phyloP scores from a whole-genome alignment of 2,797 vertebrate species.

The Lates japonicus region DNA sequence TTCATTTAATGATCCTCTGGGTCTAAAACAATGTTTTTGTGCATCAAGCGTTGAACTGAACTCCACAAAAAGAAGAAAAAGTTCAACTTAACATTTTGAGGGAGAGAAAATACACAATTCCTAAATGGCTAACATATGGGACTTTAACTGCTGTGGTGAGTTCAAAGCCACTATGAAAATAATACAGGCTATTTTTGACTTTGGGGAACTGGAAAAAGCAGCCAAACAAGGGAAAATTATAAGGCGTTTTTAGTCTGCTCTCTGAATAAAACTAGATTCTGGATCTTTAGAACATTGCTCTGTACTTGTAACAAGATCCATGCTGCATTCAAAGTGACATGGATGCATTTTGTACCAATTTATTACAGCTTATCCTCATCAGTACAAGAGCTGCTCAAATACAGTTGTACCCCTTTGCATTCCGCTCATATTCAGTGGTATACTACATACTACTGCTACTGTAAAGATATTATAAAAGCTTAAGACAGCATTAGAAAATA shows the following conservation, averaged over 20 bases:
- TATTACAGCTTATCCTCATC: conserved; percentile 16
- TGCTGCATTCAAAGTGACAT: conserved; percentile 43
- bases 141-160: conserved; percentile 83
- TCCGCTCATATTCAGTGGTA: background rate
- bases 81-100: conserved; percentile 70
- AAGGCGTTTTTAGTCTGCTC: conserved; percentile 76
- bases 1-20: conserved; percentile 23
- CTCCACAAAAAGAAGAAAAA: conserved; percentile 59
- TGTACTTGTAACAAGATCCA: conserved; percentile 17
- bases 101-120: conserved; percentile 78
- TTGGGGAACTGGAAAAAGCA: conserved; percentile 78
- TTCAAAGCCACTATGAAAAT: conserved; percentile 88
- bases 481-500: background rate
- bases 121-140: conserved; percentile 85
- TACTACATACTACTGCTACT: background rate
- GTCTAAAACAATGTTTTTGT: conserved; percentile 57
- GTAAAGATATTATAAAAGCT: background rate
- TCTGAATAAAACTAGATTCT: conserved; percentile 69
- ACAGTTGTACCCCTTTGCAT: conserved; percentile 18
- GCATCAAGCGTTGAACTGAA: conserved; percentile 44
- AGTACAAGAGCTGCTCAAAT: conserved; percentile 29
- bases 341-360: conserved; percentile 27
- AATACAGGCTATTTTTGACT: conserved; percentile 85
- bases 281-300: conserved; percentile 50
- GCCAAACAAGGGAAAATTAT: conserved; percentile 86